These are phyloP conservation scores for Brachystomella parvula DNA, from an alignment of 1,140 invertebrate species.

Conservation along the genomic window DNA sequence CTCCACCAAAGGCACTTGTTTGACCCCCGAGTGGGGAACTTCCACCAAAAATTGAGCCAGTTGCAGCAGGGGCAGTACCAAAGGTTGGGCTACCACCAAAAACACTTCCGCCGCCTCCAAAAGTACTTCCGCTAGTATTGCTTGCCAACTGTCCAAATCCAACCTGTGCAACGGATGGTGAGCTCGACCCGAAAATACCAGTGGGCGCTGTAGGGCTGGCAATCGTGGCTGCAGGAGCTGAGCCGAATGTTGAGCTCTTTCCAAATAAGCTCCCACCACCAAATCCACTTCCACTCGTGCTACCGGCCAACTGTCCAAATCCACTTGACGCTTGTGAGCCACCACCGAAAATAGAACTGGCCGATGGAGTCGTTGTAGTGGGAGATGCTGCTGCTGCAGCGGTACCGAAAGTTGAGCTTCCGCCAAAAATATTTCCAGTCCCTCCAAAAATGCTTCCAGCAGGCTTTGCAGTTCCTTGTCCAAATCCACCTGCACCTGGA, in stretches of 20 bases:
- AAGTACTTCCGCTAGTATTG: neutral
- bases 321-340: neutral
- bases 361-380: neutral
- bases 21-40: too few relatives aligned
- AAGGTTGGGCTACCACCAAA: neutral
- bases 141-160: too few relatives aligned
- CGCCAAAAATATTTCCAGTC: neutral
- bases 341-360: neutral
- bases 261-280: neutral
- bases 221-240: neutral
- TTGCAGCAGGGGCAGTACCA: neutral
- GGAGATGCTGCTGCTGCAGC: neutral
- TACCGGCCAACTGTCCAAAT: neutral
- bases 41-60: conserved; percentile 3
- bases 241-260: neutral
- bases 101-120: conserved; percentile 1
- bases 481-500: neutral
- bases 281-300: neutral
- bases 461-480: neutral
- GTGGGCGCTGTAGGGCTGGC: neutral
- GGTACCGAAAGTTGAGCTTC: neutral
- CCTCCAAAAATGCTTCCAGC: neutral
- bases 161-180: too few relatives aligned
- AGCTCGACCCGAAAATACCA: too few relatives aligned
- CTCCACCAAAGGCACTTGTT: neutral